These are phyloP conservation scores for Hydrozoanthus gracilis DNA, from an alignment of 92 coral and sea anemone genomes.

Conservation along the genomic window DNA sequence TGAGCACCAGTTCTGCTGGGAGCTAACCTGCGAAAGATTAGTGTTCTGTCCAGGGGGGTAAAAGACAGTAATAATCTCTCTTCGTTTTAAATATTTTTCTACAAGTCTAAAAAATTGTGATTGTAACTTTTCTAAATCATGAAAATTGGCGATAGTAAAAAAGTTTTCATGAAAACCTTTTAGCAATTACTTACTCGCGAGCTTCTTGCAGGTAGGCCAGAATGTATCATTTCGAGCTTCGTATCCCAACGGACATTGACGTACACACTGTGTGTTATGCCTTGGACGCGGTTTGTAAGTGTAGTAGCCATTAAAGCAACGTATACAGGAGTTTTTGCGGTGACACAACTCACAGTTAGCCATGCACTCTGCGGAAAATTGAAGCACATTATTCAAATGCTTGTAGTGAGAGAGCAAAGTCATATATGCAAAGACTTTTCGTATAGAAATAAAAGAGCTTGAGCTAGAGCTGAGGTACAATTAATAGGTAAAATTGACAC, in stretches of 20 bases:
- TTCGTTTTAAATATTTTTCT: no score
- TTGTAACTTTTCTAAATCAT: no score
- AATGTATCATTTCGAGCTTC: constrained; percentile 16
- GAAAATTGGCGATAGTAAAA: no score
- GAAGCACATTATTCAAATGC: neutral
- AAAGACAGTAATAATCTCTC: no score
- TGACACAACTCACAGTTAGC: constrained; percentile 9
- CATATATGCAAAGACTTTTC: neutral
- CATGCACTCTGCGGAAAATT: neutral
- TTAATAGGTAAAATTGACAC: neutral
- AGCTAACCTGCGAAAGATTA: no score
- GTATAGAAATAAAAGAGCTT: neutral
- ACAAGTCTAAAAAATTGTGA: no score
- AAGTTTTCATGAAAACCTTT: neutral
- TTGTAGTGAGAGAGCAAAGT: neutral
- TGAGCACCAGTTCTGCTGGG: no score
- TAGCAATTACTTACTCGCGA: neutral
- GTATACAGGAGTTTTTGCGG: neutral
- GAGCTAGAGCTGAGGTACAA: neutral
- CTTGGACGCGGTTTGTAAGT: neutral
- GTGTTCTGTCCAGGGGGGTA: no score
- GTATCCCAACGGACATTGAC: constrained; percentile 8
- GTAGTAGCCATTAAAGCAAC: constrained; percentile 17
- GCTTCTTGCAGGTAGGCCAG: neutral
- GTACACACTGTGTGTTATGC: neutral